Evolutionary conservation across 37 sponge, comb jelly and placozoan genomes (phyloP), one percentile per base, ranked within the genome.

Genomic region (Beroe forskalii): DNA sequence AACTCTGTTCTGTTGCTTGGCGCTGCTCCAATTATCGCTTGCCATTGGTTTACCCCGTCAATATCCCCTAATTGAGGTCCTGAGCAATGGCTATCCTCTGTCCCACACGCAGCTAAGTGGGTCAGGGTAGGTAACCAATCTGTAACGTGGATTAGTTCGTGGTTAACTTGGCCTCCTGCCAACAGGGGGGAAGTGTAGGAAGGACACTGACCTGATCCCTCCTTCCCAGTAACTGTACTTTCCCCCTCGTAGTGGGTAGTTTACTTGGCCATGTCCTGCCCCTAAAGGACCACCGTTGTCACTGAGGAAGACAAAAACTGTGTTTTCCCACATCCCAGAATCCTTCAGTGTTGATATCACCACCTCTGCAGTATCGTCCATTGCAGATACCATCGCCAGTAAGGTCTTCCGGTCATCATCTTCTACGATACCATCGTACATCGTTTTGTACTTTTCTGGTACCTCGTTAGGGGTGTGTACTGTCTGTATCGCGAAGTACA

Each of bases 281-380:
- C n/a, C n/a, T n/a, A 22, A 23, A 4, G 4, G 12, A 41, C 86
- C 86, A 80, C 86, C 86, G 60, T 80, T 80, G 41, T 80, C 86
- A 1, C 30, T 30, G 19, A 80, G 17, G 31, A 80, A 80, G 86
- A 80, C 33, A 23, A 80, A 80, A 9, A 80, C 86, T 41, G 86
- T 80, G 86, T 80, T 80, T 41, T 80, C 86, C 86, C 86, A 80
- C 55, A 80, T 23, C 48, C 86, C 86, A 1, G 60, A n/a, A 25
- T 40, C 60, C 20, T 80, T 80, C 28, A 80, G 60, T 2, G 60
- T 27, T 22, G 39, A 0, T 12, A 80, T 55, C 1, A 80, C n/a
- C 8, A 27, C 3, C 31, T 41, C 9, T 20, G 41, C 86, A 8
- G 55, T 27, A 17, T 80, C 86, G 40, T 80, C 86, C 27, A 80